phyloP scores from a whole-genome alignment of 2,113 vertebrate species.

The Brevimyrus niger region DNA sequence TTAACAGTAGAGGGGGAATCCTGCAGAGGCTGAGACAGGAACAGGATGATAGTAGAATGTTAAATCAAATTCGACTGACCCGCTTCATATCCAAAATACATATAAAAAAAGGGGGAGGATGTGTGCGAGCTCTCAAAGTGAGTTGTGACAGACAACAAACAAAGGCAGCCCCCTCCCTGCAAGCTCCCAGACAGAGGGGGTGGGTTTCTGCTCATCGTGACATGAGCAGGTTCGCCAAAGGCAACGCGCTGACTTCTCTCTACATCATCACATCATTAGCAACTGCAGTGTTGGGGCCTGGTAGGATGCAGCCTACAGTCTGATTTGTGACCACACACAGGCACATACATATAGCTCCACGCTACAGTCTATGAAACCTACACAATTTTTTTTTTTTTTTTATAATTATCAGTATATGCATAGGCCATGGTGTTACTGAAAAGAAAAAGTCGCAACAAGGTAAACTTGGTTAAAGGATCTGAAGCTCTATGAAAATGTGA shows the following conservation, averaged over 20 bases:
- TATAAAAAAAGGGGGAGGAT: neutral
- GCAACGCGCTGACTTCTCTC: neutral
- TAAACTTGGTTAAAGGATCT: neutral
- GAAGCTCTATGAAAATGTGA: neutral
- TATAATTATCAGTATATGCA: neutral
- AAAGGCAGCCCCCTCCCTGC: neutral
- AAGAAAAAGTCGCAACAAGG: neutral
- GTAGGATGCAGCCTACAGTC: neutral
- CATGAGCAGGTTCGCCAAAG: neutral
- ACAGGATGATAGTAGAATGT: neutral
- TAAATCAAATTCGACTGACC: neutral
- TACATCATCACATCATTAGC: neutral
- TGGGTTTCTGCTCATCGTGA: neutral
- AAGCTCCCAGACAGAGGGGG: neutral
- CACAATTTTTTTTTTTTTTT: neutral
- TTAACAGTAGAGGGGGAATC: neutral
- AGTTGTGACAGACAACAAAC: neutral
- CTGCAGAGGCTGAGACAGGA: neutral
- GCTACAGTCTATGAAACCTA: neutral
- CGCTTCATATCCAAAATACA: neutral
- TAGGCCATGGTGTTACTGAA: neutral
- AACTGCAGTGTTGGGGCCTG: neutral
- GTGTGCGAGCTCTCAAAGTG: neutral
- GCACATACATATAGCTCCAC: too few species aligned
- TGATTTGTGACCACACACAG: neutral